Evolutionary conservation across 2,113 vertebrate genomes (phyloP).

Genomic region (Scortum barcoo): DNA sequence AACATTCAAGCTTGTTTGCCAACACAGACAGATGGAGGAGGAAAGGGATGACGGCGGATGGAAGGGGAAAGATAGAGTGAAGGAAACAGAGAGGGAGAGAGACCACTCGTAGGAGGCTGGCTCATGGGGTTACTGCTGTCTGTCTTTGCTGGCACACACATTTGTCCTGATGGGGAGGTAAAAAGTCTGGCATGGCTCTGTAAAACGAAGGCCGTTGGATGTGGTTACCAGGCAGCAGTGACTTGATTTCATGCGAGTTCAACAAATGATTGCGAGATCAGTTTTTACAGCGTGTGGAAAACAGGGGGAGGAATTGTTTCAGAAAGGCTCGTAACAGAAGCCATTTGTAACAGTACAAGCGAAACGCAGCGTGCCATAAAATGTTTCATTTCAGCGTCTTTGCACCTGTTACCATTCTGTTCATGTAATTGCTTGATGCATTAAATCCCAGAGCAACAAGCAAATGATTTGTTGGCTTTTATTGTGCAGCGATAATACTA

Average conservation of each 20-base stretch:
- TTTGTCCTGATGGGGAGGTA: constrained; percentile 48
- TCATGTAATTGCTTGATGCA: constrained; percentile 14
- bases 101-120: constrained; percentile 41
- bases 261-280: constrained; percentile 39
- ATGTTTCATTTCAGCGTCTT: constrained; percentile 11
- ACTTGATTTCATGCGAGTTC: constrained; percentile 49
- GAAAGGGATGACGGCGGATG: constrained; percentile 17
- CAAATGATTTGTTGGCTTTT: constrained; percentile 47
- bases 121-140: constrained; percentile 66
- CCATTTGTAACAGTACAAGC: background rate
- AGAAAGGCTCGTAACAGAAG: background rate
- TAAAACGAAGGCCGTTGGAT: constrained; percentile 53
- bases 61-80: constrained; percentile 28
- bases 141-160: constrained; percentile 63
- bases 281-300: background rate
- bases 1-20: constrained; percentile 45
- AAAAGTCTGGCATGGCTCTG: constrained; percentile 50
- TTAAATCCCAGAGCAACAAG: constrained; percentile 44
- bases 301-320: background rate
- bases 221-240: constrained; percentile 43
- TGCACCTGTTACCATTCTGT: constrained; percentile 11
- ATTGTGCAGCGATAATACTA: constrained; percentile 25
- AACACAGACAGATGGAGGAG: constrained; percentile 66
- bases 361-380: background rate
- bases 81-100: constrained; percentile 15